phyloP scores from a whole-genome alignment of 92 coral and sea anemone genomes.

The Porites divaricata region DNA sequence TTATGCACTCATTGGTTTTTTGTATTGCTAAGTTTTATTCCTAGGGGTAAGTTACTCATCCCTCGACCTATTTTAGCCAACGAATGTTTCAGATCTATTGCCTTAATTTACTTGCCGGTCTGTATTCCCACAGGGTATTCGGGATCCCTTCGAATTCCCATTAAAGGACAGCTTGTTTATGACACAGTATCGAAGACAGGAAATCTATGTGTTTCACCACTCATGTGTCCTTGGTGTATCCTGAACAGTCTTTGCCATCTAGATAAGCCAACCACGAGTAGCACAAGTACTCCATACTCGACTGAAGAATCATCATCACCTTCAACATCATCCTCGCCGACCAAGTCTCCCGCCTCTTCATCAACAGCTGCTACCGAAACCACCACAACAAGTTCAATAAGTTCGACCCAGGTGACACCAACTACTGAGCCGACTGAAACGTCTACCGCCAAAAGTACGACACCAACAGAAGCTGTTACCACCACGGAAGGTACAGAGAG shows the following conservation, averaged over 20 bases:
- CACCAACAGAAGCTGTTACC: conserved; percentile 3
- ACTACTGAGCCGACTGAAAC: conserved; percentile 2
- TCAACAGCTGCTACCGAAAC: conserved; percentile 9
- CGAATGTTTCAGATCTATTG: background rate
- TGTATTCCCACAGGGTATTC: conserved; percentile 9
- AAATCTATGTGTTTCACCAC: conserved; percentile 18
- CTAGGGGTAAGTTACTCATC: background rate
- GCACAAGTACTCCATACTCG: background rate
- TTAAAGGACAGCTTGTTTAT: conserved; percentile 23
- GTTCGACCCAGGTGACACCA: background rate
- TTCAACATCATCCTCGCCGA: conserved; percentile 1
- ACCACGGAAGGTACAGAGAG: too few species aligned
- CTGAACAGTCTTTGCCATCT: background rate
- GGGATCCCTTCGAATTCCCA: conserved; percentile 19
- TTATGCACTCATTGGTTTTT: background rate
- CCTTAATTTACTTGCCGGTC: background rate
- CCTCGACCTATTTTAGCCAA: too few species aligned
- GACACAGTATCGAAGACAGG: conserved; percentile 22
- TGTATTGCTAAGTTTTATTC: background rate
- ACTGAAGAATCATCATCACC: conserved; percentile 3
- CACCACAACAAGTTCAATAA: background rate
- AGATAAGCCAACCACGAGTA: background rate
- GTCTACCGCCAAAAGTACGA: background rate
- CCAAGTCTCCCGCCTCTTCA: conserved; percentile 19
- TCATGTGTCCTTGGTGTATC: conserved; percentile 24